Percentiles rank a stretch among this genome's conserved stretches.
Evolutionary conservation across 2,797 vertebrate genomes (phyloP).

Genomic region (Saxicola maurus): DNA sequence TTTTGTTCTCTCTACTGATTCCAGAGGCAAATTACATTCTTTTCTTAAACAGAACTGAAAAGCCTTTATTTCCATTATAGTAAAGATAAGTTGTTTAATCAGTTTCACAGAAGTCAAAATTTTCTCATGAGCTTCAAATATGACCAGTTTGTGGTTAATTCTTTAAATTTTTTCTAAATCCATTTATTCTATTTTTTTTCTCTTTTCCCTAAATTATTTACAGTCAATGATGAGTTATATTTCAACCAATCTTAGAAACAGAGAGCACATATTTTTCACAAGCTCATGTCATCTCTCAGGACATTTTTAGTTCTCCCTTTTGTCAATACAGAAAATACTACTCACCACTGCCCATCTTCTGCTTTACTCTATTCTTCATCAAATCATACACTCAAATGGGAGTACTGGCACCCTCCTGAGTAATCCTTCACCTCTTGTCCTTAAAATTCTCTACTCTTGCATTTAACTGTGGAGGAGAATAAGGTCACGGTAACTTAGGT

Average conservation of each 20-base stretch:
- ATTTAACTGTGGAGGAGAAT: background rate
- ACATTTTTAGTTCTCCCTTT: background rate
- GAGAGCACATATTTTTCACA: background rate
- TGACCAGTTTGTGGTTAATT: background rate
- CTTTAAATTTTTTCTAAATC: background rate
- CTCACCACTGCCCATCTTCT: conserved; percentile 28
- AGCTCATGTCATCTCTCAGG: background rate
- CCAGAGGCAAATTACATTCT: background rate
- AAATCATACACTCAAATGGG: background rate
- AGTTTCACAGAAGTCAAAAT: background rate
- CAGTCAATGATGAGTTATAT: background rate
- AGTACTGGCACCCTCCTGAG: background rate
- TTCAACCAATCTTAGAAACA: background rate
- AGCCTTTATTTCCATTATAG: background rate
- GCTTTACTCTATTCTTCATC: background rate
- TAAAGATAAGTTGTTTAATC: background rate
- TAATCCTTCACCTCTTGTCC: background rate
- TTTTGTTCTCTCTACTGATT: background rate
- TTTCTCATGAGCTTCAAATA: background rate
- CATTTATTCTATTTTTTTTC: background rate
- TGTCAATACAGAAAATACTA: background rate
- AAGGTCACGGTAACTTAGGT: background rate
- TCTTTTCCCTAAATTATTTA: background rate
- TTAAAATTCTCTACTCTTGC: background rate
- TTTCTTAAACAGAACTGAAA: background rate